Evolutionary conservation across 2,113 vertebrate species (phyloP), one percentile per base, ranked within the genome.

Genomic region (Pristiophorus japonicus): DNA sequence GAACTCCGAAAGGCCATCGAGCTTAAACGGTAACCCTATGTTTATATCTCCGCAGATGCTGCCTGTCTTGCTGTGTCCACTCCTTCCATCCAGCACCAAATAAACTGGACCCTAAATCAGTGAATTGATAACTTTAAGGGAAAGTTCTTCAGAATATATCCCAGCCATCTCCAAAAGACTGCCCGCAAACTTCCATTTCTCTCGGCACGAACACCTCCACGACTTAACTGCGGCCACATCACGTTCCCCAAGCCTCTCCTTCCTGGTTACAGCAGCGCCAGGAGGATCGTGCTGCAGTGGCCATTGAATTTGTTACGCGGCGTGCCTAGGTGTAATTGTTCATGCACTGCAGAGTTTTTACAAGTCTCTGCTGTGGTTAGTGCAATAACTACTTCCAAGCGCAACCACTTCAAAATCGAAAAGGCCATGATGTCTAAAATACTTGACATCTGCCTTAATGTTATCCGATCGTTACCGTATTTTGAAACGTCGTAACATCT

Each of bases 401-500:
- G 34, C 78, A 22, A 6, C 16, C 55, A n/a, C 16, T 59, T 62
- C 87, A 91, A 34, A 59, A 88, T 88, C 47, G 0, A 3, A 73
- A 73, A 45, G 18, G 45, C 38, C 18, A 6, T 22, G 0, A 18
- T 22, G n/a, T 81, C 78, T 20, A 30, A 27, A 55, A 55, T 24
- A 55, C 24, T 88, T 2, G 45, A 90, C 47, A 30, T 14, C 1
- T 3, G 87, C 51, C 11, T 59, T 4, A 81, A 81, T 55, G 12
- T 88, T 88, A 55, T 20, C 85, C 85, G 38, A 12, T 34, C 38
- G n/a, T 14, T 24, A 59, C 12, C 65, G 20, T 47, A 45, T 70
- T 47, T 94, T 22, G 38, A 94, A 94, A 70, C 65, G 92, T 70
- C 92, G 92, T 45, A 94, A 73, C 93, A 51, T 94, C 93, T 94